phyloP scores from a whole-genome alignment of 2,797 vertebrate genomes.

The Valencia hispanica region DNA sequence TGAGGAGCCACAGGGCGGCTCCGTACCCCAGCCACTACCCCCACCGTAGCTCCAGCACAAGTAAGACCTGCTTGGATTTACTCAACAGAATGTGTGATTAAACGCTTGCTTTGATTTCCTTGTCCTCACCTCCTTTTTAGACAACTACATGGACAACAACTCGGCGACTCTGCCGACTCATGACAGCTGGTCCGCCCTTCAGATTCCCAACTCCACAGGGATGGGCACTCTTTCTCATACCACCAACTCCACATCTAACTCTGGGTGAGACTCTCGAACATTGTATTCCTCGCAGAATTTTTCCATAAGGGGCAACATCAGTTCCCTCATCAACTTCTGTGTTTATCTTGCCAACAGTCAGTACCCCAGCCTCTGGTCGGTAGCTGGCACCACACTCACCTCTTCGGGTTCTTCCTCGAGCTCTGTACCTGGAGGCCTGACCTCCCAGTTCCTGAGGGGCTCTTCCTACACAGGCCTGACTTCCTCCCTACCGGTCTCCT shows the following conservation, averaged over 20 bases:
- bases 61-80: conserved; percentile 52
- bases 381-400: conserved; percentile 80
- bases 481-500: conserved; percentile 82
- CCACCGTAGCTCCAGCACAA: conserved; percentile 78
- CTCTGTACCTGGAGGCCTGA: conserved; percentile 79
- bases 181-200: conserved; percentile 84
- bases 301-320: background rate
- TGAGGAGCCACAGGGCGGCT: conserved; percentile 78
- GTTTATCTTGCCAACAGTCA: conserved; percentile 70
- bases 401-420: conserved; percentile 79
- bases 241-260: conserved; percentile 82
- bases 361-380: conserved; percentile 86
- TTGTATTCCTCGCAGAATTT: background rate
- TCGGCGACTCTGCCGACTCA: conserved; percentile 76
- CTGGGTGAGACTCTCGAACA: conserved; percentile 65
- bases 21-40: conserved; percentile 85
- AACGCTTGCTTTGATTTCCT: background rate
- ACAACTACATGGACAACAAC: conserved; percentile 84
- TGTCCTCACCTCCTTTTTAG: conserved; percentile 36
- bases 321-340: background rate
- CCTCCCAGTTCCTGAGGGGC: conserved; percentile 84
- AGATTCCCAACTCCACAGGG: conserved; percentile 82
- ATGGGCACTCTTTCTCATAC: conserved; percentile 82
- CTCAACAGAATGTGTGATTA: background rate
- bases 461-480: conserved; percentile 84